Evolutionary conservation across 1,140 invertebrate genomes (phyloP).

Genomic region (Macrotrachela quadricornifera): DNA sequence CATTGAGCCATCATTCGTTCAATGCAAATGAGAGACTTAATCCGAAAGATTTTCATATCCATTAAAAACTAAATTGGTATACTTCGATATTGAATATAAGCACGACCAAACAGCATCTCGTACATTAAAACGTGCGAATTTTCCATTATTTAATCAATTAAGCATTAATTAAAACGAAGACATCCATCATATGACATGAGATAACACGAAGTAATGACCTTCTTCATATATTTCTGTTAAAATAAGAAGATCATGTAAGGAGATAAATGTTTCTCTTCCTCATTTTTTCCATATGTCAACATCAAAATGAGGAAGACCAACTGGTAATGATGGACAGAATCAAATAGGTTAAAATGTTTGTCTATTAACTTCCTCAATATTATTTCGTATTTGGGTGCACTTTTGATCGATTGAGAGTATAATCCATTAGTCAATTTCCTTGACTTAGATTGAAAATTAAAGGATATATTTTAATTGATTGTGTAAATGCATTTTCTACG

Average conservation of each 20-base stretch:
- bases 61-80: neutral
- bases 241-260: conserved; percentile 64
- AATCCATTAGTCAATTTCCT: too few relatives aligned
- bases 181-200: conserved; percentile 64
- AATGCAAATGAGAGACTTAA: conserved; percentile 21
- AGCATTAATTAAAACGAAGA: conserved; percentile 91
- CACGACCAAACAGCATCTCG: conserved; percentile 98
- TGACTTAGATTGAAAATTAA: too few relatives aligned
- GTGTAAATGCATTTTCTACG: too few relatives aligned
- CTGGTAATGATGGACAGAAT: too few relatives aligned
- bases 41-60: conserved; percentile 21
- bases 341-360: too few relatives aligned
- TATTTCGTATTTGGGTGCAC: too few relatives aligned
- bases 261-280: conserved; percentile 94
- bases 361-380: too few relatives aligned
- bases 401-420: too few relatives aligned
- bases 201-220: conserved; percentile 64
- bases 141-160: conserved; percentile 73
- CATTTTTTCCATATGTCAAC: conserved; percentile 89
- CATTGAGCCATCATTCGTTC: conserved; percentile 20
- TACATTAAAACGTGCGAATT: conserved; percentile 53
- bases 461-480: too few relatives aligned
- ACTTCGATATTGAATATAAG: conserved; percentile 65
- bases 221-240: conserved; percentile 52
- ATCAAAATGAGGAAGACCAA: conserved; percentile 65